A percentile compares a stretch with the other conserved stretches of the same genome.
phyloP scores from a whole-genome alignment of 2,797 vertebrate species.

The Mus caroli region DNA sequence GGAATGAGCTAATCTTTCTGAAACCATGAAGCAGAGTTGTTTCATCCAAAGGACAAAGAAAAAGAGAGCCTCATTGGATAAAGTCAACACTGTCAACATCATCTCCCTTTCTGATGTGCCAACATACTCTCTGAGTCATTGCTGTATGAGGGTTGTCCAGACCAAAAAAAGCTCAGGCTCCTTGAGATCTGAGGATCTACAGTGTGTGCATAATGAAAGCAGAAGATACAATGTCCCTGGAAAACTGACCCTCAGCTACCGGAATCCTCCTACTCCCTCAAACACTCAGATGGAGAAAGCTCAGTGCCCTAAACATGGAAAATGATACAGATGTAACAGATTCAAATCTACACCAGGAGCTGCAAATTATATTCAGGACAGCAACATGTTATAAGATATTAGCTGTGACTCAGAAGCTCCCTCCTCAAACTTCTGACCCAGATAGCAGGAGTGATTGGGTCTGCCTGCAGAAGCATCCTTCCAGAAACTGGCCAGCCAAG shows the following conservation, averaged over 20 bases:
- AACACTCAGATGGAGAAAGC: not conserved
- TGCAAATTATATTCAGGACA: not conserved
- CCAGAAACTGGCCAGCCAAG: not conserved
- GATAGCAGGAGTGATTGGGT: not conserved
- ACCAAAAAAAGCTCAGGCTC: not conserved
- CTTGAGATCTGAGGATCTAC: not conserved
- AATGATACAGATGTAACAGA: not conserved
- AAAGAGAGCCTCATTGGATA: not conserved
- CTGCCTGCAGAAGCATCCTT: not conserved
- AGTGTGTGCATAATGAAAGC: not conserved
- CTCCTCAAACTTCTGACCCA: conserved; percentile 39
- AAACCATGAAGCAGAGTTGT: not conserved
- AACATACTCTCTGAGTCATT: not conserved
- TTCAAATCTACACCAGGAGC: not conserved
- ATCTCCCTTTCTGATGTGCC: not conserved
- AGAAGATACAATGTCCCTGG: not conserved
- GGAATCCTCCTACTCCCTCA: not conserved
- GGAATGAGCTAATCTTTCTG: not conserved
- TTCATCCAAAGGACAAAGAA: not conserved
- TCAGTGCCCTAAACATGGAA: not conserved
- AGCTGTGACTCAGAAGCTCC: conserved; percentile 15
- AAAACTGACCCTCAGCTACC: not conserved
- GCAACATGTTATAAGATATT: not conserved
- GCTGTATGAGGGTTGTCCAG: not conserved
- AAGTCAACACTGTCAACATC: not conserved